These are phyloP conservation scores for Pantherophis guttatus DNA, from an alignment of 2,113 vertebrate species.

Conservation along the genomic window DNA sequence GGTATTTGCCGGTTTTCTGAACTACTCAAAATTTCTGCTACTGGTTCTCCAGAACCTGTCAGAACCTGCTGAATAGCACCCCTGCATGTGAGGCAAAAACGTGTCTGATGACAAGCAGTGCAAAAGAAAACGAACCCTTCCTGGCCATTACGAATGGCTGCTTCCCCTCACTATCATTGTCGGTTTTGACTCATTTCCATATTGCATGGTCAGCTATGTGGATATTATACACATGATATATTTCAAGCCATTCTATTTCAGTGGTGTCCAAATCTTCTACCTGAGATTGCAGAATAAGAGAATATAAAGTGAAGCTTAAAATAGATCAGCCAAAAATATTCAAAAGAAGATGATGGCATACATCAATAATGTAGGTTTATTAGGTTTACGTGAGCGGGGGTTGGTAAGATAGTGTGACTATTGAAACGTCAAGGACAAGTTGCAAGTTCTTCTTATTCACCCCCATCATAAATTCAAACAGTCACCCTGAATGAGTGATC, in stretches of 20 bases:
- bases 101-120: neutral
- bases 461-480: neutral
- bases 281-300: neutral
- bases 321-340: neutral
- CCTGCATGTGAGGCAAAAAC: neutral
- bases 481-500: neutral
- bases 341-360: neutral
- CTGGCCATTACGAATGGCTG: neutral
- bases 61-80: too few relatives aligned
- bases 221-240: neutral
- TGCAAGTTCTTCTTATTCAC: neutral
- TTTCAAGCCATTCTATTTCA: neutral
- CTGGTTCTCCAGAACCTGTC: too few relatives aligned
- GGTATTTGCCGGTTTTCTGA: too few relatives aligned
- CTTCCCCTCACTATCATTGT: neutral
- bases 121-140: neutral
- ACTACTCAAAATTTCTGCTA: too few relatives aligned
- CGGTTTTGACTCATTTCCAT: neutral
- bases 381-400: neutral
- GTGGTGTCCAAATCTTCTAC: neutral
- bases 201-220: neutral
- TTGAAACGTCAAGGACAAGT: neutral
- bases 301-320: neutral
- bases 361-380: neutral
- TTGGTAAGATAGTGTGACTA: neutral